Conservation (phyloP, 2,113 vertebrate genomes). For the Lamprologus lemairii region DNA sequence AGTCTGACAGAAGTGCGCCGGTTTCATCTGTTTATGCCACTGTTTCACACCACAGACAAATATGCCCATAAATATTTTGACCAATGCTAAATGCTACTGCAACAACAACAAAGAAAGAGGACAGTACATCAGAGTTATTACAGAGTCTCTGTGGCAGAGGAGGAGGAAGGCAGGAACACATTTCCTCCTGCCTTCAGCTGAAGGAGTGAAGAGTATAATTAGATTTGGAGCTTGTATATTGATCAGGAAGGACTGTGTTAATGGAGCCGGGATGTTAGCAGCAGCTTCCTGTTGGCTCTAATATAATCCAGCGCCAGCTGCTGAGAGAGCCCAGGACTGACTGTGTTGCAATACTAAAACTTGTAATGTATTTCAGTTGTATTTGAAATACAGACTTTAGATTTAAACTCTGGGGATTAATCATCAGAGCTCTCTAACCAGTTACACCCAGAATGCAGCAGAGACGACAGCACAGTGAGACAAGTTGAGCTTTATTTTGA, state of each 20-base stretch:
- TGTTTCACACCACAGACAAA: neutral
- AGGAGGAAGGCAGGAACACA: neutral
- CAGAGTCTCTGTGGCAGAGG: neutral
- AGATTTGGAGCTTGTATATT: neutral
- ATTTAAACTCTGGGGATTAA: neutral
- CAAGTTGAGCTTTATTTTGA: neutral
- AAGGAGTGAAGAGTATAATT: neutral
- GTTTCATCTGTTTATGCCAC: neutral
- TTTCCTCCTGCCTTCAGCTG: neutral
- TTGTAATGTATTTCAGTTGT: neutral
- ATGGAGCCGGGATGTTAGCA: neutral
- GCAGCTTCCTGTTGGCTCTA: conserved; percentile 9
- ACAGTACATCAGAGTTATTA: neutral
- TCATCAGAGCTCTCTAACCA: neutral
- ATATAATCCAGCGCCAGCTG: neutral
- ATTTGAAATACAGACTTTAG: neutral
- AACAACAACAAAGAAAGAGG: neutral
- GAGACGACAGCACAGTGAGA: neutral
- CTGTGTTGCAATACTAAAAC: neutral
- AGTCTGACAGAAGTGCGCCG: neutral
- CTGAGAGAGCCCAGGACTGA: neutral
- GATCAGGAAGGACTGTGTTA: neutral
- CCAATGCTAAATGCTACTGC: neutral
- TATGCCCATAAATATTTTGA: neutral
- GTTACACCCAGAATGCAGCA: neutral